These are phyloP conservation scores for Dreissena rostriformis DNA, from an alignment of 1,140 invertebrate species.

Conservation along the genomic window DNA sequence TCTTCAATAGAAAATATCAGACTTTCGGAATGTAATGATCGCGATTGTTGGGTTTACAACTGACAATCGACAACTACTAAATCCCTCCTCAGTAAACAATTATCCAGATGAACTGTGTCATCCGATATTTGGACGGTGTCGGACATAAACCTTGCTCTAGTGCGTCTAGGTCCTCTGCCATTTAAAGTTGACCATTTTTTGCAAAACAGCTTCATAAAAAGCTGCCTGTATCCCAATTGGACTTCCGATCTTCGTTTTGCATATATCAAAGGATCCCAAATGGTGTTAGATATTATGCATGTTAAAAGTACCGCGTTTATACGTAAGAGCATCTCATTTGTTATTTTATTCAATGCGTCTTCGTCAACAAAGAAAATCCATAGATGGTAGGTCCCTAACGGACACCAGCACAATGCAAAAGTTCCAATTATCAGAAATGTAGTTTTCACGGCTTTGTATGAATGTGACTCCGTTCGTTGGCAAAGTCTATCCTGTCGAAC, in stretches of 20 bases:
- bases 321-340: conserved; percentile 19
- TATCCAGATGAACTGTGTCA: no score
- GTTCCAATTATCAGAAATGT: conserved; percentile 87
- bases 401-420: conserved; percentile 86
- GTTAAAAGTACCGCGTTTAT: conserved; percentile 64
- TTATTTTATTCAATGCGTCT: background rate
- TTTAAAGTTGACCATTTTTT: no score
- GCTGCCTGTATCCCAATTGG: conserved; percentile 59
- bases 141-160: no score
- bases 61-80: no score
- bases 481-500: conserved; percentile 9
- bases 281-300: conserved; percentile 85
- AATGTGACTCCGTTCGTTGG: conserved; percentile 64
- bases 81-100: no score
- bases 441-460: conserved; percentile 86
- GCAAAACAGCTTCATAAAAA: background rate
- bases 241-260: conserved; percentile 85
- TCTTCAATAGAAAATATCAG: no score
- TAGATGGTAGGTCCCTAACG: conserved; percentile 81
- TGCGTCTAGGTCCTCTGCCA: no score
- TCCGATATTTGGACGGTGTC: no score
- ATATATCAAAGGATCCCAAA: conserved; percentile 87
- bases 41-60: no score
- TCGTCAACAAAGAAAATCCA: conserved; percentile 37
- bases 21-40: no score